A percentile compares a stretch with the other conserved stretches of the same genome.
Evolutionary conservation across 1,140 invertebrate genomes (phyloP).

Genomic region (Drosophila repleta): DNA sequence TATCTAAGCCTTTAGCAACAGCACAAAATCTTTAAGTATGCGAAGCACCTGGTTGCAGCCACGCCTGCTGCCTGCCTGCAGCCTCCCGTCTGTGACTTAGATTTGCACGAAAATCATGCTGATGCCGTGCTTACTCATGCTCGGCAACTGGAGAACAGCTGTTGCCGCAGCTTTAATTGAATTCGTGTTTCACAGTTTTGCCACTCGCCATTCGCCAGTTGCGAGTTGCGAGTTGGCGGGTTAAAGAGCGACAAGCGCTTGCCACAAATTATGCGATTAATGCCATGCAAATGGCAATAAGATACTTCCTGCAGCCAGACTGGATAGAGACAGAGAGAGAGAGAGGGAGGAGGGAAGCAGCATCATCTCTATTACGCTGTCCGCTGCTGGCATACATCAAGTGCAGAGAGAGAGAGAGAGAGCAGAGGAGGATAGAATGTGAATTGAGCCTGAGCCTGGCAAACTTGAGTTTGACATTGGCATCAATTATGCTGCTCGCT

Average conservation of each 20-base stretch:
- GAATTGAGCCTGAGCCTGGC: not conserved
- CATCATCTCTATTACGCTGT: conserved; percentile 17
- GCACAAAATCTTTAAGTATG: too few species aligned
- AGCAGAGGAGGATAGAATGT: not conserved
- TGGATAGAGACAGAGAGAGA: not conserved
- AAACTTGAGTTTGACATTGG: conserved; percentile 32
- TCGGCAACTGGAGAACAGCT: conserved; percentile 9
- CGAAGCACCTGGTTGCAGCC: too few species aligned
- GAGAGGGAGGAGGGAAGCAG: not conserved
- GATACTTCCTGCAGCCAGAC: conserved; percentile 20
- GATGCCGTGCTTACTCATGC: too few species aligned
- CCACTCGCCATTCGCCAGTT: conserved; percentile 25
- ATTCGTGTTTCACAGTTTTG: conserved; percentile 33
- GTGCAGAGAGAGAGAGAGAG: conserved; percentile 17
- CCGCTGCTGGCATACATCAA: conserved; percentile 33
- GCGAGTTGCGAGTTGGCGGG: conserved; percentile 28
- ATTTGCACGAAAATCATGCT: not conserved
- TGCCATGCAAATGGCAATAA: conserved; percentile 45
- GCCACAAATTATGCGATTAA: conserved; percentile 46
- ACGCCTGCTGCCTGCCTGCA: not conserved
- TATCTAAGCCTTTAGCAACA: too few species aligned
- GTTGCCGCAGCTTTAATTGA: conserved; percentile 56
- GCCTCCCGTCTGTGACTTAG: not conserved
- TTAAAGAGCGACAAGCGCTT: conserved; percentile 41
- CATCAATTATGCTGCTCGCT: conserved; percentile 56